phyloP scores from a whole-genome alignment of 2,888 invertebrate genomes.

The Caenorhabditis plicata region DNA sequence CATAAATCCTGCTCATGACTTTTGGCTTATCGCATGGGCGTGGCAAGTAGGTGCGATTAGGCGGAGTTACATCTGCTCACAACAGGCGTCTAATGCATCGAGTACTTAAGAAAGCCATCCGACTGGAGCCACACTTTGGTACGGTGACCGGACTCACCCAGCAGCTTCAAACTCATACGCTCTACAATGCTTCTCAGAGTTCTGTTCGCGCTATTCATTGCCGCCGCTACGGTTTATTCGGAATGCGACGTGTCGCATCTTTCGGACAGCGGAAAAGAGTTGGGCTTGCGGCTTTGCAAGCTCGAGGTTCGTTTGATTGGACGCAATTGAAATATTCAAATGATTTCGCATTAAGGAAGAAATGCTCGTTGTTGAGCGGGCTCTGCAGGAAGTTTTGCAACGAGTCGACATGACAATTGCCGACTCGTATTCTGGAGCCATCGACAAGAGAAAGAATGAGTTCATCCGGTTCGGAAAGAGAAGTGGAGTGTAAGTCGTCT shows the following conservation, averaged over 20 bases:
- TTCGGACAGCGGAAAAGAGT: conserved; percentile 19
- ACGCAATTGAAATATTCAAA: no score
- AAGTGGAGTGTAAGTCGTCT: conserved; percentile 9
- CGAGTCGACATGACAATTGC: conserved; percentile 23
- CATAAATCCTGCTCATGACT: no score
- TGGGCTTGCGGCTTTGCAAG: conserved; percentile 35
- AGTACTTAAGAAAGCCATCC: conserved; percentile 5
- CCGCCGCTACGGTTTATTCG: conserved; percentile 18
- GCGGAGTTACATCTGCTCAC: no score
- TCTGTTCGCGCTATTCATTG: conserved; percentile 13
- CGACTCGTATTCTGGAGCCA: conserved; percentile 11
- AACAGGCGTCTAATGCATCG: no score
- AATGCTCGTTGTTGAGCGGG: conserved; percentile 39
- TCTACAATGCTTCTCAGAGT: conserved; percentile 28
- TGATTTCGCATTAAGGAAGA: conserved; percentile 43
- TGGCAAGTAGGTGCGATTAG: no score
- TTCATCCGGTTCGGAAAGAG: conserved; percentile 56
- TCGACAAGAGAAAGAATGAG: conserved; percentile 48
- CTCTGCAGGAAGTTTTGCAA: conserved; percentile 49
- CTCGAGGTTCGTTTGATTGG: conserved; percentile 34
- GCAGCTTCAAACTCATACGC: no score
- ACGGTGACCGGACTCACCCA: no score
- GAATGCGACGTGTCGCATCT: conserved; percentile 33
- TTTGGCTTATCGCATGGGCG: no score
- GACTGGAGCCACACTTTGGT: conserved; percentile 13